These are phyloP conservation scores for Epinephelus moara DNA, from an alignment of 2,113 vertebrate species.

Conservation along the genomic window DNA sequence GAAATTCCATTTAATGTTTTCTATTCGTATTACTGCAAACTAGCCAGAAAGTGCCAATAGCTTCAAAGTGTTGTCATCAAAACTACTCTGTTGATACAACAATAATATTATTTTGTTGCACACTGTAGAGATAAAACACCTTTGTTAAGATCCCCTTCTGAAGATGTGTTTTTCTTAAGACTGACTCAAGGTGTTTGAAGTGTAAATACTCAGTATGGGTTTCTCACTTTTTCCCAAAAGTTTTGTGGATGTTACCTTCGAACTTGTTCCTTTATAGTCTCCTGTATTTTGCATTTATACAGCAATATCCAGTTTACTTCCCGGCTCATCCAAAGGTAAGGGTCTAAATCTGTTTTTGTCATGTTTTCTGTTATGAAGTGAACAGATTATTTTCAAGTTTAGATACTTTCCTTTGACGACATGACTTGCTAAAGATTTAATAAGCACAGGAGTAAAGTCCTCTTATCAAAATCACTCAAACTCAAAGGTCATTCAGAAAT, in stretches of 20 bases:
- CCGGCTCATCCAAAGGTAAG: conserved; percentile 11
- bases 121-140: neutral
- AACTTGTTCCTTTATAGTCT: neutral
- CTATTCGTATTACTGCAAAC: no score
- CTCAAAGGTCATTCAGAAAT: conserved; percentile 47
- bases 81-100: no score
- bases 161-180: neutral
- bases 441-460: neutral
- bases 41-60: no score
- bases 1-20: no score
- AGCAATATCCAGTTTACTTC: neutral
- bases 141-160: neutral
- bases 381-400: conserved; percentile 11
- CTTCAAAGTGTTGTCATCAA: no score
- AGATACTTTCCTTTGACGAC: conserved; percentile 10
- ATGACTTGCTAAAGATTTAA: conserved; percentile 31
- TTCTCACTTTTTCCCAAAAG: neutral
- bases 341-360: neutral
- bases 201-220: conserved; percentile 11
- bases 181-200: conserved; percentile 25
- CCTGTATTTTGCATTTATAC: conserved; percentile 28
- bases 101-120: no score
- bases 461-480: conserved; percentile 40
- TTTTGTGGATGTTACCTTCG: conserved; percentile 13
- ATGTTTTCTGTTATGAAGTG: neutral